A percentile compares a stretch with the other conserved stretches of the same genome.
phyloP scores from a whole-genome alignment of 2,113 vertebrate genomes.

The Hippocampus zosterae region DNA sequence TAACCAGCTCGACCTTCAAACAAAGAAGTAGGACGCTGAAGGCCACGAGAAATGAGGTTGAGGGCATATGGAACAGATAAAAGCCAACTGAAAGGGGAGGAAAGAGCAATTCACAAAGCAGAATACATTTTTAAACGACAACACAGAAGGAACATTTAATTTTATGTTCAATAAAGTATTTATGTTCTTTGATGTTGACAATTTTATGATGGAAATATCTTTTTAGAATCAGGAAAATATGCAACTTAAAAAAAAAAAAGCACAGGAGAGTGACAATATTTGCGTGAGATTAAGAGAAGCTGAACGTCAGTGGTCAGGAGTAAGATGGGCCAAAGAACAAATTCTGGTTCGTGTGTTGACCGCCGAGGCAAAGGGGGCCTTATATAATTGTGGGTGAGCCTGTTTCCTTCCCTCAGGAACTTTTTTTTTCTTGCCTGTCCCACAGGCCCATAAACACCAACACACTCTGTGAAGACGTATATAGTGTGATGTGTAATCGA shows the following conservation, averaged over 20 bases:
- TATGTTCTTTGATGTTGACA: not conserved
- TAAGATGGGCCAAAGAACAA: not conserved
- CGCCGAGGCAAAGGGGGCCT: slow-evolving; percentile 41
- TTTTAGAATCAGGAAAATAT: not conserved
- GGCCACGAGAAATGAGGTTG: slow-evolving; percentile 14
- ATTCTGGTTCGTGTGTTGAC: not conserved
- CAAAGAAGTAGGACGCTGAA: slow-evolving; percentile 21
- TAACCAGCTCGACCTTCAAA: slow-evolving; percentile 4
- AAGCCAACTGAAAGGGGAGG: not conserved
- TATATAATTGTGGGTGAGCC: slow-evolving; percentile 57
- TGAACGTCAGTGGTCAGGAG: not conserved
- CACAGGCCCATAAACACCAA: not conserved
- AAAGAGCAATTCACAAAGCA: not conserved
- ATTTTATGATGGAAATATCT: not conserved
- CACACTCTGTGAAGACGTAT: not conserved
- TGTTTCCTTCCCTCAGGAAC: slow-evolving; percentile 42
- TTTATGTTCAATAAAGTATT: not conserved
- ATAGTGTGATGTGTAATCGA: not conserved
- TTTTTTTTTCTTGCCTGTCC: slow-evolving; percentile 1
- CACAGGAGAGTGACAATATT: not conserved
- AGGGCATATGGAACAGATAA: slow-evolving; percentile 14
- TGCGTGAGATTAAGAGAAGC: not conserved
- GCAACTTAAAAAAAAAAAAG: not conserved
- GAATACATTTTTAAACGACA: not conserved
- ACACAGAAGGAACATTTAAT: not conserved